Evolutionary conservation across 1,140 invertebrate species (phyloP).

Genomic region (Drosophila suzukii): DNA sequence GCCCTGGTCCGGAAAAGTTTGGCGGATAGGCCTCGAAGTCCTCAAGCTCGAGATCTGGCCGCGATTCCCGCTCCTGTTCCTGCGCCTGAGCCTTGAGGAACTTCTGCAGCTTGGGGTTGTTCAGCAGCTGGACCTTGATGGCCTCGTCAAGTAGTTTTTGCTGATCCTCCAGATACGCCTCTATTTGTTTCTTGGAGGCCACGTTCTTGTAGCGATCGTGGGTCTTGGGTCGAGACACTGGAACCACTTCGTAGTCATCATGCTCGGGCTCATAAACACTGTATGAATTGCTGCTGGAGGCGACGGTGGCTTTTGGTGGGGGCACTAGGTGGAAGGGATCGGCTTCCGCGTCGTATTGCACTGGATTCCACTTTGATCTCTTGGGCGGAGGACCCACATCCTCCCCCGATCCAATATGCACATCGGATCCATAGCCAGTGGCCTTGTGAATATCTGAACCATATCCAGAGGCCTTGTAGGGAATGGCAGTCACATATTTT

Average conservation of each 20-base stretch:
- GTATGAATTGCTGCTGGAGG: conserved; percentile 58
- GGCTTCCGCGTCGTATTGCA: conserved; percentile 60
- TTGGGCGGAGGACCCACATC: conserved; percentile 55
- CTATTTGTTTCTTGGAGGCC: conserved; percentile 80
- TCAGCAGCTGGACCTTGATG: conserved; percentile 72
- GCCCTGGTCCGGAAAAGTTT: conserved; percentile 53
- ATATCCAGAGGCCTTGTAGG: conserved; percentile 53
- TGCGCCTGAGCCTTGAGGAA: conserved; percentile 65
- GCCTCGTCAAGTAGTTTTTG: conserved; percentile 76
- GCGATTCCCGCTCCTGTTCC: conserved; percentile 59
- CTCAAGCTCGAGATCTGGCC: conserved; percentile 65
- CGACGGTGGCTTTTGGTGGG: conserved; percentile 56
- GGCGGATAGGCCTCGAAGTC: conserved; percentile 71
- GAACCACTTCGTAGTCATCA: conserved; percentile 70
- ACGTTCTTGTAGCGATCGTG: conserved; percentile 75
- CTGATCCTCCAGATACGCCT: conserved; percentile 76
- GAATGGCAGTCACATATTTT: conserved; percentile 47
- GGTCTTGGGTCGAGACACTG: conserved; percentile 29
- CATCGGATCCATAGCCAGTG: conserved; percentile 31
- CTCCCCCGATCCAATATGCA: conserved; percentile 28
- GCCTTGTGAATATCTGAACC: conserved; percentile 44
- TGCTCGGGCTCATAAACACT: conserved; percentile 71
- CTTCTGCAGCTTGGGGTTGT: conserved; percentile 76
- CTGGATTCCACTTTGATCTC: conserved; percentile 58
- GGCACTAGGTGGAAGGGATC: conserved; percentile 77